Evolutionary conservation across 2,113 vertebrate genomes (phyloP).

Genomic region (Pedionomus torquatus): DNA sequence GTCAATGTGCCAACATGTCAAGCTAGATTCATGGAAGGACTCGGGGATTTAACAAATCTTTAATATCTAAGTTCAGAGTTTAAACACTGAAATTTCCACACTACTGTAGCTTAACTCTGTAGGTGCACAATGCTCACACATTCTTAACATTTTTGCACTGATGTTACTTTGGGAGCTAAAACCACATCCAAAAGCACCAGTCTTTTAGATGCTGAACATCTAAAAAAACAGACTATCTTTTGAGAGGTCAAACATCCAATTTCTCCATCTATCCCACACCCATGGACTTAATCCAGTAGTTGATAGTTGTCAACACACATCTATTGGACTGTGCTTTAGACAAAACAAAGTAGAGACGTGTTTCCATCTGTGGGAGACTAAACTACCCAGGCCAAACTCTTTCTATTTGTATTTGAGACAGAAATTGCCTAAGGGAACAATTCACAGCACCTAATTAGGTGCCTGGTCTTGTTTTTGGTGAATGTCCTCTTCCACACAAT

Average conservation of each 20-base stretch:
- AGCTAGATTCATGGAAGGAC: neutral
- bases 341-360: neutral
- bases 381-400: neutral
- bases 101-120: neutral
- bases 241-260: neutral
- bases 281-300: neutral
- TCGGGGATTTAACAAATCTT: neutral
- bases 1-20: neutral
- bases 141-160: neutral
- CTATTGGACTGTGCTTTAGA: neutral
- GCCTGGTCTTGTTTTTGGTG: neutral
- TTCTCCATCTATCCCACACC: neutral
- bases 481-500: neutral
- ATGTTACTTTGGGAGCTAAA: neutral
- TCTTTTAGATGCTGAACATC: neutral
- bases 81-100: neutral
- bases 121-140: neutral
- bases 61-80: neutral
- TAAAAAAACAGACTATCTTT: neutral
- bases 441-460: neutral
- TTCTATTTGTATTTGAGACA: neutral
- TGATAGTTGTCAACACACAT: neutral
- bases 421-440: neutral
- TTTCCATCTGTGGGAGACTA: neutral
- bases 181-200: neutral